These are phyloP conservation scores for Phenacoccus solenopsis DNA, from an alignment of 1,140 invertebrate genomes.

Conservation along the genomic window DNA sequence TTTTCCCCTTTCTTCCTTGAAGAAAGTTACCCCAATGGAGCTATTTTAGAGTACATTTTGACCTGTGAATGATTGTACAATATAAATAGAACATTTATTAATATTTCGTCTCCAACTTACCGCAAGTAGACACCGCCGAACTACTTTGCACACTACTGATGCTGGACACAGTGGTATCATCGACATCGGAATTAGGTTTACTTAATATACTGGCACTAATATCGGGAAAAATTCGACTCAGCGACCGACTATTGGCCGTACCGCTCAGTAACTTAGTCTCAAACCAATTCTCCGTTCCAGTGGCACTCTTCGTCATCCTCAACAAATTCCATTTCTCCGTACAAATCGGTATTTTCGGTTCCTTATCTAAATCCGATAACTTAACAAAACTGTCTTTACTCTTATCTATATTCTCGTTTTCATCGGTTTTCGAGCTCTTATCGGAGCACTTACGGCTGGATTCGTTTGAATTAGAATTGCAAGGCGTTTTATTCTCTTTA, in stretches of 20 bases:
- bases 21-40: too few relatives aligned
- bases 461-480: slow-evolving; percentile 1
- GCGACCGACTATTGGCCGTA: slow-evolving; percentile 40
- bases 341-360: slow-evolving; percentile 20
- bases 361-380: slow-evolving; percentile 43
- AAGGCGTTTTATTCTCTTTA: neutral
- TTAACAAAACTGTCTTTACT: slow-evolving; percentile 35
- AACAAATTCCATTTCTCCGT: slow-evolving; percentile 24
- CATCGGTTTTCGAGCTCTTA: neutral
- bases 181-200: slow-evolving; percentile 3
- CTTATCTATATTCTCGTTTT: neutral
- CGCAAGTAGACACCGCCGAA: slow-evolving; percentile 38
- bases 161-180: slow-evolving; percentile 33
- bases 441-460: neutral
- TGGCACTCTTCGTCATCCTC: slow-evolving; percentile 37
- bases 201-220: slow-evolving; percentile 29
- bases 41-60: too few relatives aligned
- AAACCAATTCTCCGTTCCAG: slow-evolving; percentile 43
- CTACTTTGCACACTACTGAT: slow-evolving; percentile 41
- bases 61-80: too few relatives aligned
- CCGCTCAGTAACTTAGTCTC: slow-evolving; percentile 39
- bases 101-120: too few relatives aligned
- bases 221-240: slow-evolving; percentile 35
- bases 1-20: too few relatives aligned
- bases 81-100: too few relatives aligned